Conservation (phyloP, 2,888 invertebrate genomes). For the Hydrotaea cyrtoneurina region DNA sequence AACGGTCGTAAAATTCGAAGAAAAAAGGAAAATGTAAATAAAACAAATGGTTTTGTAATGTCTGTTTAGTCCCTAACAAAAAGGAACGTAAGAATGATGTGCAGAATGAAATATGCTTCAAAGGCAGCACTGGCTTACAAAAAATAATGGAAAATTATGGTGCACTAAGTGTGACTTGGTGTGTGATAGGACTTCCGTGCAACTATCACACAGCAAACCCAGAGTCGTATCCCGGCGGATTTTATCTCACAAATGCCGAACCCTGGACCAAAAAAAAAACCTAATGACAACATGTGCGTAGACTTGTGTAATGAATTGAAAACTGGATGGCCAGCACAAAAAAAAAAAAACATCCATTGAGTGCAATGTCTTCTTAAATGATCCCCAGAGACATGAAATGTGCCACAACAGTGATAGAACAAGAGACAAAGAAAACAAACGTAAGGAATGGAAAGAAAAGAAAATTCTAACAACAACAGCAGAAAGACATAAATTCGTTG, state of each 20-base stretch:
- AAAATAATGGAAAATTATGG: too few species aligned
- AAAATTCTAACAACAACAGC: not conserved
- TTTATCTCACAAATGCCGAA: too few species aligned
- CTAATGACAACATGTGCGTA: too few species aligned
- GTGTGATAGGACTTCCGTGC: too few species aligned
- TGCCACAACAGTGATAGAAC: not conserved
- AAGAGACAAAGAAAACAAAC: not conserved
- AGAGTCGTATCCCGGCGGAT: too few species aligned
- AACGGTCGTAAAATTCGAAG: not conserved
- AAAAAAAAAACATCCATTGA: not conserved
- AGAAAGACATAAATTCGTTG: conserved; percentile 14
- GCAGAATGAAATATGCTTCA: not conserved
- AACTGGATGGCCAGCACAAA: conserved; percentile 5
- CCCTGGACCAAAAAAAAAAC: too few species aligned
- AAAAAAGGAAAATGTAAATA: not conserved
- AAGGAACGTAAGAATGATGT: not conserved
- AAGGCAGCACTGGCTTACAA: not conserved
- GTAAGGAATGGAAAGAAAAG: not conserved
- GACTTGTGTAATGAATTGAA: conserved; percentile 2
- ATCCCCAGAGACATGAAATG: not conserved
- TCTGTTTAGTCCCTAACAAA: not conserved
- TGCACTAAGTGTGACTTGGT: too few species aligned
- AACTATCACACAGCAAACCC: too few species aligned
- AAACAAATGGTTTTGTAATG: conserved; percentile 25
- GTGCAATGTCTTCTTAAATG: conserved; percentile 17